Conservation (phyloP, 2,113 vertebrate genomes). For the Cynocephalus volans region DNA sequence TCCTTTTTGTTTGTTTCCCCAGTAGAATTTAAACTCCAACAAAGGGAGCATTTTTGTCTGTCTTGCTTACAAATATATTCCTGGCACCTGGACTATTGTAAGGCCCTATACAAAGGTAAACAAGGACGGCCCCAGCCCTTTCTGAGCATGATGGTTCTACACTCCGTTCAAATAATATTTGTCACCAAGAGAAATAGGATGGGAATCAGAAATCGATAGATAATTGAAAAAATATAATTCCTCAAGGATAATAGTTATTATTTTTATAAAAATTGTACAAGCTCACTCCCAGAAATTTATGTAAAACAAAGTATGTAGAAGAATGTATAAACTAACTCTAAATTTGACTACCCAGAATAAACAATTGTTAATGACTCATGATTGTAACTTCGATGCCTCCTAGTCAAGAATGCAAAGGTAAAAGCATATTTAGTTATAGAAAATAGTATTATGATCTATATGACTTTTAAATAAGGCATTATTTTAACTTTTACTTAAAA, state of each 20-base stretch:
- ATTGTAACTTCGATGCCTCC: background rate
- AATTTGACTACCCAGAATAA: background rate
- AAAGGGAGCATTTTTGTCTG: background rate
- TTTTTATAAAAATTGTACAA: background rate
- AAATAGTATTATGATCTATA: background rate
- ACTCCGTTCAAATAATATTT: accelerated
- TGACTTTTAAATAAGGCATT: background rate
- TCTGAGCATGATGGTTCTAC: background rate
- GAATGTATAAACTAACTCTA: background rate
- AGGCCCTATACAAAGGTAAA: background rate
- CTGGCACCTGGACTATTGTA: background rate
- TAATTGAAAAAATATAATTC: background rate
- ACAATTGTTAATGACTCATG: no score
- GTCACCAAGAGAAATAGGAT: background rate
- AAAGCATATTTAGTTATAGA: background rate
- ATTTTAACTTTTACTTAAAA: background rate
- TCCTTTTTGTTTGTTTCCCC: background rate
- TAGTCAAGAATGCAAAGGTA: background rate
- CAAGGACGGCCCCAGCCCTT: background rate
- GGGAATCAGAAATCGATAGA: background rate
- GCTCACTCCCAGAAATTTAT: background rate
- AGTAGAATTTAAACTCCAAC: background rate
- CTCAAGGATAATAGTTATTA: background rate
- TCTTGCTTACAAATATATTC: background rate
- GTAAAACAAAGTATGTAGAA: background rate